Evolutionary conservation across 2,888 invertebrate species (phyloP), one percentile per base, ranked within the genome.

Genomic region (Tachina fera): DNA sequence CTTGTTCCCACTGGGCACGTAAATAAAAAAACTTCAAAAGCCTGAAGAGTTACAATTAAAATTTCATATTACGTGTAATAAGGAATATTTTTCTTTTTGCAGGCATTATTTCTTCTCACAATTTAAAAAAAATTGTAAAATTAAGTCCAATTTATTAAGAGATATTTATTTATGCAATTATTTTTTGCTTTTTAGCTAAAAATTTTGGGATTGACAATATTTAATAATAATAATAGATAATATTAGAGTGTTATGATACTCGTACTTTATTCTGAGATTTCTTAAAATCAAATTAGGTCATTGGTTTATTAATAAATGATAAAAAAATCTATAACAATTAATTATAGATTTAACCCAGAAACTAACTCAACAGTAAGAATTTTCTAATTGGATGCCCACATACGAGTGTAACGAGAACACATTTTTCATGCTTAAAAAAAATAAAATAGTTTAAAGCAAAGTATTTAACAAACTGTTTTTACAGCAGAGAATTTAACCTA

Each of bases 321-420:
- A 79, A 60, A 75, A 70, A 86, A 79, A 83, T 79, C 51, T 79
- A 83, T 83, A 79, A 5, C 58, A 83, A 86, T 79, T 86, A 82
- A 79, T 83, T 79, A 83, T 86, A 79, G 77, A 75, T 71, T 68
- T 85, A 83, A 86, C 83, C 86, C 86, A 86, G 83, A 79, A 74
- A 81, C 61, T 72, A 85, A 77, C 75, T 63, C 22, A 83, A 65
- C 68, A 83, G 75, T 76, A 79, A 77, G 67, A 63, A 78, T 81
- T 87, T 84, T 81, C 84, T 83, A 87, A 80, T 56, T 83, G 81
- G 79, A 65, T 86, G 80, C 77, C 41, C 78, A 65, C 65, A 65
- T 72, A 76, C 58, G 41, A 53, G 41, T 41, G 49, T 47, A 45
- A 61, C 11, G 31, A 31, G 31, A 31, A 49, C 13, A 60, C 31